phyloP scores from a whole-genome alignment of 2,888 invertebrate genomes.

The Cryptocheilus praepositus region DNA sequence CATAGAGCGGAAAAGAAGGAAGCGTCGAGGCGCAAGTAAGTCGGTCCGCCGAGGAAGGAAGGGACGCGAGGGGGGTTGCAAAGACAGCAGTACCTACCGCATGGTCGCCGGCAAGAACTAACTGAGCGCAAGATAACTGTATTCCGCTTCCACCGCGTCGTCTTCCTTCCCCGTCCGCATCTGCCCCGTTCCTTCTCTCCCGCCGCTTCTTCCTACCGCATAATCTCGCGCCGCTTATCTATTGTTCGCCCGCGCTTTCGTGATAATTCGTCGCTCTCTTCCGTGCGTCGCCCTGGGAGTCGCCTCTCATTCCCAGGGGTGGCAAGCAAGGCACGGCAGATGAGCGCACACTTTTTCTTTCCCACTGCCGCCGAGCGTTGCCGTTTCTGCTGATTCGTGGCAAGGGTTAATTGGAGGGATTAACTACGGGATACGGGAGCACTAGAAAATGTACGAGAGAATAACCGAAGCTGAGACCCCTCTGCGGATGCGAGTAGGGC shows the following conservation, averaged over 20 bases:
- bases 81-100: slow-evolving; percentile 36
- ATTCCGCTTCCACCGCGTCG: slow-evolving; percentile 56
- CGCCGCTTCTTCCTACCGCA: slow-evolving; percentile 18
- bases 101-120: slow-evolving; percentile 45
- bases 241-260: slow-evolving; percentile 7
- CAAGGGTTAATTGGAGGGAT: too few species aligned
- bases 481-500: too few species aligned
- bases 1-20: too few species aligned
- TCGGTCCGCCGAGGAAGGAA: slow-evolving; percentile 16
- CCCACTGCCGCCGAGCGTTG: too few species aligned
- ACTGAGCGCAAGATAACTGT: slow-evolving; percentile 56
- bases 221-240: neutral
- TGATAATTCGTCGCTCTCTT: slow-evolving; percentile 17
- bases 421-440: too few species aligned
- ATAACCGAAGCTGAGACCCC: too few species aligned
- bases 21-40: neutral
- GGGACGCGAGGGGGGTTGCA: slow-evolving; percentile 32
- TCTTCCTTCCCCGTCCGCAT: slow-evolving; percentile 39
- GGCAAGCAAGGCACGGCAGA: too few species aligned
- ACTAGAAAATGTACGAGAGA: too few species aligned
- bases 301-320: neutral
- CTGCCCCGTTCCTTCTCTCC: slow-evolving; percentile 14
- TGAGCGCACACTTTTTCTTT: too few species aligned
- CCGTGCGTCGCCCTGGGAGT: too few species aligned
- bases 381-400: too few species aligned